Evolutionary conservation across 2,113 vertebrate species (phyloP), one percentile per base, ranked within the genome.

Genomic region (Percopsis transmontana): DNA sequence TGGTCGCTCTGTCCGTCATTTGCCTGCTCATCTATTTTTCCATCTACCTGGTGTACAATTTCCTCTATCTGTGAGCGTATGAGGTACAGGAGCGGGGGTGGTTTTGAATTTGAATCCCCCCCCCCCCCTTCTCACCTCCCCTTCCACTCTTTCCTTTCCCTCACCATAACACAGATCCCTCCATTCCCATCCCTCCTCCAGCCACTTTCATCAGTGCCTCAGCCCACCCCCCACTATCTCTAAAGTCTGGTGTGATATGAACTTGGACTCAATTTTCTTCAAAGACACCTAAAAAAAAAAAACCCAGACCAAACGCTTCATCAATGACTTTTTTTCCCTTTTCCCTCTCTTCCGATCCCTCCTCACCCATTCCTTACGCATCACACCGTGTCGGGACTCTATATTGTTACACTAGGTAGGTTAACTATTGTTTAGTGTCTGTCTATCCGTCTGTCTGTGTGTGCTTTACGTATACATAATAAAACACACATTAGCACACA

Each of bases 11-110:
- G 58, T 91, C 91, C 56, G 24, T 91, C 87, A 90, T 92, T 68
- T 93, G 91, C 90, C 90, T 93, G 57, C 88, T 93, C 87, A 92
- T 93, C 82, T 93, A 90, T 80, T 93, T 93, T 84, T 91, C 91
- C 85, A 93, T 93, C 75, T 93, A 92, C 79, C 71, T 92, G 82
- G 84, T 92, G 74, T 91, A 93, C 79, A 92, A 93, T 92, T 92
- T 91, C 64, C 61, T 89, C 72, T 91, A 85, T 89, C 73, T 87
- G 89, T 92, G 91, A 93, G 75, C 84, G 77, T 77, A 66, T 85
- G 80, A 79, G 74, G 65, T 53, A 84, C 71, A 82, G 78, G 77
- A 88, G 69, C 76, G 81, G 70, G 72, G 75, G 79, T 80, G 72
- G 84, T 83, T 51, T 83, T 80, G 66, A 4, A 67, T 74, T 70